Percentiles rank a stretch among this genome's conserved stretches.
phyloP scores from a whole-genome alignment of 1,140 invertebrate species.

The Neuroterus valhalla region DNA sequence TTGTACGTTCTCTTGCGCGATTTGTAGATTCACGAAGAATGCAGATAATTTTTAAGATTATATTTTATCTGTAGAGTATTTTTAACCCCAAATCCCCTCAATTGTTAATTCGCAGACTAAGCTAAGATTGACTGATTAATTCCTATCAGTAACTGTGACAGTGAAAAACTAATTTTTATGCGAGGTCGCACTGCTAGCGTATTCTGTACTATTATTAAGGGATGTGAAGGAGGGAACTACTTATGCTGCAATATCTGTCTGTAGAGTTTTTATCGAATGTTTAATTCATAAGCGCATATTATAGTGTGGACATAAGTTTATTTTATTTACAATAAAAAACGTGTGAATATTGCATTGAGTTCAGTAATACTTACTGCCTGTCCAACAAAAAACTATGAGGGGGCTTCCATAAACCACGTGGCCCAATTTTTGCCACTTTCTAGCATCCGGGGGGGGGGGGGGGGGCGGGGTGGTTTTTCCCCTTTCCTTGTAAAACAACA shows the following conservation, averaged over 20 bases:
- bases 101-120: constrained; percentile 1
- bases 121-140: constrained; percentile 6
- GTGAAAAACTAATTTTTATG: not conserved
- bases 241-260: constrained; percentile 23
- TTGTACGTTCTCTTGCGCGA: constrained; percentile 4
- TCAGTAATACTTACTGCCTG: too few species aligned
- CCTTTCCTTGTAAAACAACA: too few species aligned
- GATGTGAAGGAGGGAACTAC: not conserved
- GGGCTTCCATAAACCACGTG: too few species aligned
- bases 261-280: constrained; percentile 29
- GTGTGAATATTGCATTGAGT: constrained; percentile 7
- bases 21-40: not conserved
- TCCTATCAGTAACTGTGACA: constrained; percentile 11
- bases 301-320: constrained; percentile 14
- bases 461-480: too few species aligned
- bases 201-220: constrained; percentile 16
- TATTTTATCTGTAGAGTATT: constrained; percentile 21
- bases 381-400: too few species aligned
- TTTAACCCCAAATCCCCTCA: not conserved
- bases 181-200: constrained; percentile 4
- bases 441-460: too few species aligned
- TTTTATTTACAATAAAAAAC: constrained; percentile 28
- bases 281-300: constrained; percentile 19
- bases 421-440: too few species aligned
- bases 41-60: not conserved